phyloP scores from a whole-genome alignment of 2,888 invertebrate genomes.

The Lasioglossum morio region DNA sequence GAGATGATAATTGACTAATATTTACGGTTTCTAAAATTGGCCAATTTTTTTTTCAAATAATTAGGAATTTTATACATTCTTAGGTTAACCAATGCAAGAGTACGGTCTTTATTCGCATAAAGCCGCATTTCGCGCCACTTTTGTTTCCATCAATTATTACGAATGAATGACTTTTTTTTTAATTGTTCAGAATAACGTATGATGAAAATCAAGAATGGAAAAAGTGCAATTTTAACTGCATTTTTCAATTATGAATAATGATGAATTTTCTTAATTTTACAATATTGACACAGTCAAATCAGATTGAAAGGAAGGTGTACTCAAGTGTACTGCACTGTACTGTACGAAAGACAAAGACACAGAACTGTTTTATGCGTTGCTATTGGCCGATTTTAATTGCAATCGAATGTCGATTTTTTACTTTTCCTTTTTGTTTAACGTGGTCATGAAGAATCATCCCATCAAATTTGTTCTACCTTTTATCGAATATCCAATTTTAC shows the following conservation, averaged over 20 bases:
- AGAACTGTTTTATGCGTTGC: neutral
- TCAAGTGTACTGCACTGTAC: too few relatives aligned
- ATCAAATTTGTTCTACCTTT: neutral
- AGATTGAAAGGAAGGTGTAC: neutral
- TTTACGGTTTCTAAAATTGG: neutral
- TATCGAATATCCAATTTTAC: too few relatives aligned
- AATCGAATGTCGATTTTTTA: neutral
- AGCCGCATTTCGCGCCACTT: constrained; percentile 8
- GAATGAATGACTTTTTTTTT: neutral
- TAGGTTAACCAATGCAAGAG: constrained; percentile 2
- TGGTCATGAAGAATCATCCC: too few relatives aligned
- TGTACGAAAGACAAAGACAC: neutral
- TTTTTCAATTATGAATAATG: neutral
- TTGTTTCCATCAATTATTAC: neutral
- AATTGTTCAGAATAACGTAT: neutral
- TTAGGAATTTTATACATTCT: neutral
- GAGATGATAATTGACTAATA: neutral
- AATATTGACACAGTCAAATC: neutral
- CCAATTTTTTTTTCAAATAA: constrained; percentile 2
- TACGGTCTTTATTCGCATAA: neutral
- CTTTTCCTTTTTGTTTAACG: too few relatives aligned
- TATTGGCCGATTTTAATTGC: neutral
- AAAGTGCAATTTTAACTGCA: neutral
- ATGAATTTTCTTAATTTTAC: neutral
- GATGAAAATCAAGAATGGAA: neutral